Evolutionary conservation across 2,797 vertebrate species (phyloP).

Genomic region (Erethizon dorsatum): DNA sequence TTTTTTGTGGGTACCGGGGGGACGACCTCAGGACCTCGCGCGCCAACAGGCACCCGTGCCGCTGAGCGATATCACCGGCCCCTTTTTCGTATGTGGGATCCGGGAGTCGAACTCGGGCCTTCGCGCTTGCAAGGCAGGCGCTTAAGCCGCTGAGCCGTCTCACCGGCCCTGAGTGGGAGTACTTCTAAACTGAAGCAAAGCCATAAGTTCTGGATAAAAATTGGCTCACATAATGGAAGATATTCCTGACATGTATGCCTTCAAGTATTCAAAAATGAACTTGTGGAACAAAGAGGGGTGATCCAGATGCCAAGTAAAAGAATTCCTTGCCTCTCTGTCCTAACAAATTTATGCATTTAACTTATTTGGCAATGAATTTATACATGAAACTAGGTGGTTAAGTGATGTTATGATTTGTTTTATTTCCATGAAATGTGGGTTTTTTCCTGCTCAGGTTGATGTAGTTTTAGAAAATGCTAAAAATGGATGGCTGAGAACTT

Average conservation of each 20-base stretch:
- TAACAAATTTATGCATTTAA: neutral
- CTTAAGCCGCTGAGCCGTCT: too few relatives aligned
- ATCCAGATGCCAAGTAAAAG: neutral
- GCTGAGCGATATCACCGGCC: too few relatives aligned
- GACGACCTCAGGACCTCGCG: too few relatives aligned
- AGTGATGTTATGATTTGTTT: rapidly evolving
- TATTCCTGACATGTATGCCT: neutral
- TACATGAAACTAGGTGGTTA: rapidly evolving
- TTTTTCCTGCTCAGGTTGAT: neutral
- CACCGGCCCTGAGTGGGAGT: neutral
- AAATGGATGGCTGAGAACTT: neutral
- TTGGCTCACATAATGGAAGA: neutral
- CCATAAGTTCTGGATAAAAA: neutral
- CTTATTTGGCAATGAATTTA: neutral
- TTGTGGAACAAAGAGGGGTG: neutral
- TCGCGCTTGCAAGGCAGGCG: too few relatives aligned
- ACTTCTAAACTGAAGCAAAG: neutral
- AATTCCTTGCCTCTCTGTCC: neutral
- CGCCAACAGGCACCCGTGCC: too few relatives aligned
- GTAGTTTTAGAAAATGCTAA: neutral
- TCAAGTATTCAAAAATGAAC: neutral
- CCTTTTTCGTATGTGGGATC: too few relatives aligned
- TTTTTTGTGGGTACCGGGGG: too few relatives aligned
- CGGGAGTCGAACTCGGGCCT: too few relatives aligned
- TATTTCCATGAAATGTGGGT: neutral